Conservation (phyloP, 2,113 vertebrate species). For the Odontesthes bonariensis region DNA sequence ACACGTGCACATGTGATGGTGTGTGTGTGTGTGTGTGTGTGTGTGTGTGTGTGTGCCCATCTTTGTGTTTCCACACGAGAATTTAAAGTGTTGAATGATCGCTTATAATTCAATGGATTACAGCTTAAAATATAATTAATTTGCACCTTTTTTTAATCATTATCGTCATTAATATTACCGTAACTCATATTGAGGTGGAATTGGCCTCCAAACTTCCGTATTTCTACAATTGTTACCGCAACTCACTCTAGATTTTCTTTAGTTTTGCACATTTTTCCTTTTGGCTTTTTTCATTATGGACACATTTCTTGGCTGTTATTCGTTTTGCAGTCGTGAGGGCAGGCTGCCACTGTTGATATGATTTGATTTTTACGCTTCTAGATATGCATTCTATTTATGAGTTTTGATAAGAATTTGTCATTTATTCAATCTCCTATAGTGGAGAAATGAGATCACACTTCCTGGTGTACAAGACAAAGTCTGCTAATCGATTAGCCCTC, state of each 20-base stretch:
- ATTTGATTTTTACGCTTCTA: conserved; percentile 45
- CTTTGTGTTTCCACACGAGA: conserved; percentile 23
- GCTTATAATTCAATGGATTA: neutral
- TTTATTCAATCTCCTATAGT: conserved; percentile 47
- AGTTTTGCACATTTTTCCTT: neutral
- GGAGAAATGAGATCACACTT: conserved; percentile 48
- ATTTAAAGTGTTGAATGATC: conserved; percentile 24
- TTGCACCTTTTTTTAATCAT: neutral
- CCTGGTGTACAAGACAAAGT: conserved; percentile 58
- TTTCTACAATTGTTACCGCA: too few species aligned
- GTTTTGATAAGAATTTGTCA: conserved; percentile 56
- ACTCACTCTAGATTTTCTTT: too few species aligned
- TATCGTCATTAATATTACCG: neutral
- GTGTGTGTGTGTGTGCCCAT: neutral
- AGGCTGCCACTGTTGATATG: conserved; percentile 22
- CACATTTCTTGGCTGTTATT: conserved; percentile 10
- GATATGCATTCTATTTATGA: conserved; percentile 52
- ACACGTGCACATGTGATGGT: conserved; percentile 12
- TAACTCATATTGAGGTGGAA: neutral
- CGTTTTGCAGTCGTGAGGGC: neutral
- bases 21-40: too few species aligned
- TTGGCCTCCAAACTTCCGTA: too few species aligned
- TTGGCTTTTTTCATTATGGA: neutral
- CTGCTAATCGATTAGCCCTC: conserved; percentile 67
- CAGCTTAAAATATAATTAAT: neutral